Evolutionary conservation across 2,888 invertebrate genomes (phyloP).

Genomic region (Oxytorus armatus): DNA sequence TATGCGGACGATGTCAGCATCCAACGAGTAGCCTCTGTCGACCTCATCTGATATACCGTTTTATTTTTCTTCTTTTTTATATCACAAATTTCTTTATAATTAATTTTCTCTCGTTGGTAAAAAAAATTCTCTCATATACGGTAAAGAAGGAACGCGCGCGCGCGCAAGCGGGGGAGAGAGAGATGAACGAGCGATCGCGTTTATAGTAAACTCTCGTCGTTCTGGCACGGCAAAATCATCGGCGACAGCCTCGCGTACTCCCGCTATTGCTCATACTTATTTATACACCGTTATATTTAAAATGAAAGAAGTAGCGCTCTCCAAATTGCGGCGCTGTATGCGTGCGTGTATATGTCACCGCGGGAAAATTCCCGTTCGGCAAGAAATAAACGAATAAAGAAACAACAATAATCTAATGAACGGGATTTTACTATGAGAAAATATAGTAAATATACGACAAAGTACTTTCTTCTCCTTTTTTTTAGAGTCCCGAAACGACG

Average conservation of each 20-base stretch:
- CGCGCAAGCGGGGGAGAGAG: not conserved
- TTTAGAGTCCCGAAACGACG: conserved; percentile 22
- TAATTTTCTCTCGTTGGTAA: not conserved
- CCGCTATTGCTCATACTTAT: conserved; percentile 85
- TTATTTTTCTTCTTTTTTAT: conserved; percentile 33
- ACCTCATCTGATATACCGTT: conserved; percentile 73
- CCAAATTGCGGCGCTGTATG: conserved; percentile 56
- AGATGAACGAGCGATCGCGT: conserved; percentile 54
- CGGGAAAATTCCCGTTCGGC: conserved; percentile 55
- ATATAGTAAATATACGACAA: not conserved
- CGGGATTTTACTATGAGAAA: too few relatives aligned
- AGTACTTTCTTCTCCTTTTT: not conserved
- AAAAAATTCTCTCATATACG: not conserved
- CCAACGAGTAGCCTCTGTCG: conserved; percentile 71
- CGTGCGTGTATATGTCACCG: conserved; percentile 37
- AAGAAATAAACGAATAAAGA: conserved; percentile 22
- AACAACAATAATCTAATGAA: too few relatives aligned
- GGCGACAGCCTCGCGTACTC: conserved; percentile 81
- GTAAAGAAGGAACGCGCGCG: conserved; percentile 6
- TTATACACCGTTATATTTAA: conserved; percentile 85
- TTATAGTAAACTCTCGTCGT: conserved; percentile 49
- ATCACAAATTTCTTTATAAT: conserved; percentile 66
- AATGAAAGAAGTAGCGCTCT: conserved; percentile 79
- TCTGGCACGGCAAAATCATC: conserved; percentile 76
- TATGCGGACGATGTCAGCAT: conserved; percentile 72